Evolutionary conservation across 2,888 invertebrate species (phyloP).

Genomic region (Hyles lineata): DNA sequence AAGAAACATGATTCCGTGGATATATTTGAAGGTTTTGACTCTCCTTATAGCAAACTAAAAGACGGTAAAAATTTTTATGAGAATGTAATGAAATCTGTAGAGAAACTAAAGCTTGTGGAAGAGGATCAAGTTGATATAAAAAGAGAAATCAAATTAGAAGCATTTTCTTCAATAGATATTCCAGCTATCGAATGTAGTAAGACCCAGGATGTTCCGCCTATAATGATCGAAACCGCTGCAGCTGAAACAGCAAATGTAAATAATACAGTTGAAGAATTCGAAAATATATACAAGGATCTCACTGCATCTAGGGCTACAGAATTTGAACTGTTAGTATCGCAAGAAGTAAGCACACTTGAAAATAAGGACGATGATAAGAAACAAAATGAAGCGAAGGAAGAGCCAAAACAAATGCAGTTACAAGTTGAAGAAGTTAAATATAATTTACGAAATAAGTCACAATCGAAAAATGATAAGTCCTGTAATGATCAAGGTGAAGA

Average conservation of each 20-base stretch:
- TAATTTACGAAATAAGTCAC: conserved; percentile 62
- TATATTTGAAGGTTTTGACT: conserved; percentile 64
- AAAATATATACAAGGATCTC: conserved; percentile 71
- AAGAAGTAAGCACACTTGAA: conserved; percentile 42
- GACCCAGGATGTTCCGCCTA: neutral
- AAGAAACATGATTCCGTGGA: conserved; percentile 67
- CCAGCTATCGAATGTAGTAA: neutral
- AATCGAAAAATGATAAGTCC: conserved; percentile 37
- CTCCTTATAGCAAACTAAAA: conserved; percentile 48
- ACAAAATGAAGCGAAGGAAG: conserved; percentile 25
- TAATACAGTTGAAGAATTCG: conserved; percentile 72
- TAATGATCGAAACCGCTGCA: conserved; percentile 29
- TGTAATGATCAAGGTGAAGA: conserved; percentile 43
- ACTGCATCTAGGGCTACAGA: conserved; percentile 67
- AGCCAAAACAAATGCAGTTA: conserved; percentile 33
- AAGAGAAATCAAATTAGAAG: conserved; percentile 40
- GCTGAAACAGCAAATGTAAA: conserved; percentile 41
- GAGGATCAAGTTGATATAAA: conserved; percentile 34
- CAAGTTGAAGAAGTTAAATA: conserved; percentile 53
- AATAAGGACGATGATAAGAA: conserved; percentile 33
- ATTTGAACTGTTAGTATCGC: conserved; percentile 65
- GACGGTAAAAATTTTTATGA: conserved; percentile 40
- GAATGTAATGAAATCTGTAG: conserved; percentile 31
- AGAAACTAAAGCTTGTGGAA: conserved; percentile 12
- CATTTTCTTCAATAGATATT: conserved; percentile 32